A percentile compares a stretch with the other conserved stretches of the same genome.
Conservation (phyloP, 2,113 vertebrate species). For the Clarias gariepinus region DNA sequence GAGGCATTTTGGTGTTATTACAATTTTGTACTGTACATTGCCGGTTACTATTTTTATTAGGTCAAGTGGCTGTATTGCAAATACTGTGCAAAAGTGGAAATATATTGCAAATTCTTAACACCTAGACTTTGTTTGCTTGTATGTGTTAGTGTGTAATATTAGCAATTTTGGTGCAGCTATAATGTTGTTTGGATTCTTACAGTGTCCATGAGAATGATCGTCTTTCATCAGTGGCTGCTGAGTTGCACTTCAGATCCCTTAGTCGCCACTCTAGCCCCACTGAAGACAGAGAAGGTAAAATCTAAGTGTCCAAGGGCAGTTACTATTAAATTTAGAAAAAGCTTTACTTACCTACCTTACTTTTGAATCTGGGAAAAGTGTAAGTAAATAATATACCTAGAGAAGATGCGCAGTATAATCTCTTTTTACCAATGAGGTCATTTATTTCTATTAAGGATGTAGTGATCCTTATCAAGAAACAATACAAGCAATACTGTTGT, state of each 20-base stretch:
- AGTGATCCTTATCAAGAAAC: background rate
- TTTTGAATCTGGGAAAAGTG: background rate
- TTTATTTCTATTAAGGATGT: background rate
- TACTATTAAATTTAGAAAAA: background rate
- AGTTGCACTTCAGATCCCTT: conserved; percentile 91
- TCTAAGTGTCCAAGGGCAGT: background rate
- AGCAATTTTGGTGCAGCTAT: background rate
- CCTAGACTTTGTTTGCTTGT: background rate
- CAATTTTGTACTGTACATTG: background rate
- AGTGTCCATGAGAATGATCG: conserved; percentile 93
- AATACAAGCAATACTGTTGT: background rate
- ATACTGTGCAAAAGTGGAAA: too few species aligned
- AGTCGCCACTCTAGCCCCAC: conserved; percentile 98
- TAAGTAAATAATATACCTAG: background rate
- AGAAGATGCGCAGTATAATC: background rate
- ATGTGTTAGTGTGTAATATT: background rate
- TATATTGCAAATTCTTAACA: background rate
- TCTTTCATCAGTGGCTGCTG: conserved; percentile 88
- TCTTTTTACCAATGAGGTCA: background rate
- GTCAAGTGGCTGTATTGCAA: background rate
- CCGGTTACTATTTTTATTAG: background rate
- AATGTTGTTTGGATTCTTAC: conserved; percentile 27
- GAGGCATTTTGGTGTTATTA: background rate
- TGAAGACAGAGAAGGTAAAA: conserved; percentile 90
- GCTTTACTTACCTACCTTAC: background rate